Evolutionary conservation across 2,113 vertebrate genomes (phyloP), one percentile per base, ranked within the genome.

Genomic region (Tympanuchus pallidicinctus): DNA sequence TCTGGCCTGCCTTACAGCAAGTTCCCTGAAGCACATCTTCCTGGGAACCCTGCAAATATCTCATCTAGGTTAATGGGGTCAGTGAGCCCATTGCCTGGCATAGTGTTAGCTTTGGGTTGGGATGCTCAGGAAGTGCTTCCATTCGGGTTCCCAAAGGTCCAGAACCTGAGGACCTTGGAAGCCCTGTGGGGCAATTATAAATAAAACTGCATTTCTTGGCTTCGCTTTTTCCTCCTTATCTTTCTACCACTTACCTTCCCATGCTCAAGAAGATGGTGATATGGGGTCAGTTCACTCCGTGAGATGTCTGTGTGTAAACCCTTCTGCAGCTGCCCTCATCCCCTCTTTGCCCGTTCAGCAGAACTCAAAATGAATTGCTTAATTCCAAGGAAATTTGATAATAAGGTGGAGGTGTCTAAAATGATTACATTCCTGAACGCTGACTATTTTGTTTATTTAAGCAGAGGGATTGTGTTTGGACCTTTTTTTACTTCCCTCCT

Each of bases 301-400:
- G 82, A 85, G 38, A 24, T 47, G 0, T 24, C 71, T 78, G 65
- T 79, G 61, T 6, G 2, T 64, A 48, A 89, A 38, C 34, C 81
- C 34, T 43, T 19, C 78, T 82, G 82, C 59, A 89, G 75, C 78
- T 69, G 76, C 90, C 19, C 5, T 2, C 54, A 52, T 59, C 71
- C 6, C 4, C 32, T 17, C n/a, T 38, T 67, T 1, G 1, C n/a
- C n/a, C 75, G 72, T 66, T 67, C 79, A 83, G 36, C 60, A 71
- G 75, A 91, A 82, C 45, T 59, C 45, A 13, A 82, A 59, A 94
- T 59, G 48, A 88, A 86, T 74, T 82, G 75, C 60, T 57, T 74
- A 30, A 71, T 74, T 88, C 82, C 64, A 86, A 83, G 56, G 8
- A 77, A 79, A 92, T 76, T 70, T 86, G 67, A 56, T 88, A 88